phyloP scores from a whole-genome alignment of 1,140 invertebrate genomes.

The Ectropis grisescens region DNA sequence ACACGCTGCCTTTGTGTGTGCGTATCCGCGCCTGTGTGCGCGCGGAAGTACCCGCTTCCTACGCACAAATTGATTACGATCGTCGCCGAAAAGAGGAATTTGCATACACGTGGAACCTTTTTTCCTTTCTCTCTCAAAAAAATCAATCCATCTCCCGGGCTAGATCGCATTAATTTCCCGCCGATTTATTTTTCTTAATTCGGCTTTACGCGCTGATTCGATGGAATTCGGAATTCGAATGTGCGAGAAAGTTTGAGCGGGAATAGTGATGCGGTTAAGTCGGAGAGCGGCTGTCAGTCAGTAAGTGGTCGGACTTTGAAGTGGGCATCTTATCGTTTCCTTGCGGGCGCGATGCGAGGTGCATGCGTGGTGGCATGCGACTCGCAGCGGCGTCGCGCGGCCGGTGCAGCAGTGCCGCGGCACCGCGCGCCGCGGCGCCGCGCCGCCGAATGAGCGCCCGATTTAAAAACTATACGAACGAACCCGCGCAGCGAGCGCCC shows the following conservation, averaged over 20 bases:
- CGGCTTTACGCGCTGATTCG: too few species aligned
- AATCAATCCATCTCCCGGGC: conserved; percentile 27
- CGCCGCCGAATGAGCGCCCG: conserved; percentile 52
- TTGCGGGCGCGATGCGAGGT: conserved; percentile 14
- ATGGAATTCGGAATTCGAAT: too few species aligned
- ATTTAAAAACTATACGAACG: conserved; percentile 66
- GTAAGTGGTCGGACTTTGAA: conserved; percentile 1
- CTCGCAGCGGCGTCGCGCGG: too few species aligned
- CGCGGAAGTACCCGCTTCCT: conserved; percentile 48
- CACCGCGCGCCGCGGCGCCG: conserved; percentile 40
- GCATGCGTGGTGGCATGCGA: conserved; percentile 9
- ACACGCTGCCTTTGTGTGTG: conserved; percentile 17
- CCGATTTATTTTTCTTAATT: conserved; percentile 10
- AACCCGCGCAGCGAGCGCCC: conserved; percentile 56
- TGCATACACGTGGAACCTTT: conserved; percentile 40
- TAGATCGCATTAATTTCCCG: conserved; percentile 20
- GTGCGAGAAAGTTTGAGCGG: too few species aligned
- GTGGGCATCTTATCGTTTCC: too few species aligned
- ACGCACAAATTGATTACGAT: conserved; percentile 67
- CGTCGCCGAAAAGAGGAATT: conserved; percentile 49
- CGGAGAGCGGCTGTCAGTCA: not conserved
- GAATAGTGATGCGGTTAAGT: not conserved
- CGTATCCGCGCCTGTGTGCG: conserved; percentile 19
- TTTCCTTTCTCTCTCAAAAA: conserved; percentile 21
- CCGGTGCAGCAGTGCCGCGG: conserved; percentile 31